Evolutionary conservation across 1,140 invertebrate genomes (phyloP).

Genomic region (Achatina immaculata): DNA sequence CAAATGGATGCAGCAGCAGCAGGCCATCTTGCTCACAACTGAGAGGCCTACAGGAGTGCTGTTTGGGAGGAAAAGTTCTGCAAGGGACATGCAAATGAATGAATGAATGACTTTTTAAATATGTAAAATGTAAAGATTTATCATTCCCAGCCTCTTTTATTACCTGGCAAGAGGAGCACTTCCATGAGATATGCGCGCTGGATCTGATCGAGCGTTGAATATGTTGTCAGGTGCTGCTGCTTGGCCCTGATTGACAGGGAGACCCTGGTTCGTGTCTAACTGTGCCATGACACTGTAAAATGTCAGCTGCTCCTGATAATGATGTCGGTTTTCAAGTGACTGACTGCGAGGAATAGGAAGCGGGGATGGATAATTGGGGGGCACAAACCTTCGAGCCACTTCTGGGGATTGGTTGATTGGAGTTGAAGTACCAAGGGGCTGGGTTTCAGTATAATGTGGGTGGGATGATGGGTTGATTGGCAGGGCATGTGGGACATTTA

Average conservation of each 20-base stretch:
- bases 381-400: slow-evolving; percentile 11
- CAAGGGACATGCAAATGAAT: no score
- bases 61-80: no score
- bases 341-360: neutral
- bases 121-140: no score
- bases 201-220: neutral
- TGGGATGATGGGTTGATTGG: neutral
- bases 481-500: neutral
- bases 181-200: neutral
- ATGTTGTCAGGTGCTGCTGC: neutral
- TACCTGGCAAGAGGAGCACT: slow-evolving; percentile 3
- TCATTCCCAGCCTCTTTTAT: no score
- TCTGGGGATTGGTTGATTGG: slow-evolving; percentile 17
- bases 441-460: neutral
- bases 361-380: slow-evolving; percentile 10
- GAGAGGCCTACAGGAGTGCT: no score
- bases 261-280: neutral
- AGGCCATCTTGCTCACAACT: no score
- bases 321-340: neutral
- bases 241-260: neutral
- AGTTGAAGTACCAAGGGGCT: slow-evolving; percentile 16
- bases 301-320: neutral
- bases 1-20: no score
- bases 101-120: no score
- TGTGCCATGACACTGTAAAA: neutral